Conservation (phyloP, 2,113 vertebrate species). For the Glaucomys volans region DNA sequence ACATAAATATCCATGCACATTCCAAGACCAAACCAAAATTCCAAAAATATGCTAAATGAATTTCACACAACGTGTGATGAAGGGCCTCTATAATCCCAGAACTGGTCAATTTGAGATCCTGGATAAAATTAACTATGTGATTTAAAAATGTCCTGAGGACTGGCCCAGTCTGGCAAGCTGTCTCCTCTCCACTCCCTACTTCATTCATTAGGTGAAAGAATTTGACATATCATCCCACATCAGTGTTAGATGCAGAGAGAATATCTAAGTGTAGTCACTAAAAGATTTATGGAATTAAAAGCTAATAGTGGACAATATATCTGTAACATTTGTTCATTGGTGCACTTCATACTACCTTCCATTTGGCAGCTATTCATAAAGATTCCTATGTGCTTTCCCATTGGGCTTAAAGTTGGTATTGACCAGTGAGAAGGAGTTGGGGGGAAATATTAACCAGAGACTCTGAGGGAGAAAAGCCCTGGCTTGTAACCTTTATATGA, state of each 20-base stretch:
- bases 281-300: neutral
- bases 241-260: neutral
- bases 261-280: neutral
- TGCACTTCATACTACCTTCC: neutral
- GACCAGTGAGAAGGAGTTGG: neutral
- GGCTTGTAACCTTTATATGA: neutral
- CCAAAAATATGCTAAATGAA: neutral
- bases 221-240: neutral
- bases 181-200: neutral
- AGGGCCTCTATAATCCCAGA: neutral
- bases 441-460: neutral
- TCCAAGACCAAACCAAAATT: neutral
- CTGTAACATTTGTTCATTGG: neutral
- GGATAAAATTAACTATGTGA: neutral
- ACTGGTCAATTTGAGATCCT: neutral
- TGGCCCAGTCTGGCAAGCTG: neutral
- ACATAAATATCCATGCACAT: neutral
- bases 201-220: constrained; percentile 36
- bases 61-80: neutral
- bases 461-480: neutral
- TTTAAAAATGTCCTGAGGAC: neutral
- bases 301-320: neutral
- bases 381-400: neutral
- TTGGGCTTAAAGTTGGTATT: neutral
- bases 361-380: neutral